A percentile compares a stretch with the other conserved stretches of the same genome.
Evolutionary conservation across 2,113 vertebrate species (phyloP).

Genomic region (Chaetura pelagica): DNA sequence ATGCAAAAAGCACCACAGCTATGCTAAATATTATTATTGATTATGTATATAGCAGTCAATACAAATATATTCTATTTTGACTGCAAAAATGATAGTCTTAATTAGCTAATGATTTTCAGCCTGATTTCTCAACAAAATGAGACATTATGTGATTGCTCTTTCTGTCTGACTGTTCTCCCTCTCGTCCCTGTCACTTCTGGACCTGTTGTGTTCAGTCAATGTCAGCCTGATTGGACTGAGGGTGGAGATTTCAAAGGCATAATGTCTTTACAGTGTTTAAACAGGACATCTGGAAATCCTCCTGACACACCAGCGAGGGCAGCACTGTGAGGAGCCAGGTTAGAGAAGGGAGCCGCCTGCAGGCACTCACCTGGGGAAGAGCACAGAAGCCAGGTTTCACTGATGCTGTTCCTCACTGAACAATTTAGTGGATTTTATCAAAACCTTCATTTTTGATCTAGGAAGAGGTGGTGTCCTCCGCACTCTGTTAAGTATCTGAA

Average conservation of each 20-base stretch:
- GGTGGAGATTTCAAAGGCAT: background rate
- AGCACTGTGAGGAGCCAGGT: background rate
- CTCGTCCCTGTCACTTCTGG: background rate
- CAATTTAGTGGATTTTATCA: background rate
- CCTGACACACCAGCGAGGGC: background rate
- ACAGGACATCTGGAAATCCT: background rate
- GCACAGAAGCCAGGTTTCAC: background rate
- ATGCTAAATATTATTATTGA: constrained; percentile 46
- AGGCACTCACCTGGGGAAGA: background rate
- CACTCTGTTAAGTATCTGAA: background rate
- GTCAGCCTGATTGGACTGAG: background rate
- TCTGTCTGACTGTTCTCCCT: background rate
- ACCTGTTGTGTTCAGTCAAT: background rate
- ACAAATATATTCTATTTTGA: background rate
- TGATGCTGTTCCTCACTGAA: background rate
- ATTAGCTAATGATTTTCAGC: constrained; percentile 58
- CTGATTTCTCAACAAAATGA: background rate
- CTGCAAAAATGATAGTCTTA: constrained; percentile 30
- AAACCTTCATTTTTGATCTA: background rate
- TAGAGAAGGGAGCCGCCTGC: accelerated
- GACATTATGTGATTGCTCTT: background rate
- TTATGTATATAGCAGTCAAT: constrained; percentile 28
- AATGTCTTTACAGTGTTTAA: background rate
- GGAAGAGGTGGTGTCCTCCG: background rate
- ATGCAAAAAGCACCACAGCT: background rate